Conservation (phyloP, 2,888 invertebrate species). For the Watsonalla binaria region DNA sequence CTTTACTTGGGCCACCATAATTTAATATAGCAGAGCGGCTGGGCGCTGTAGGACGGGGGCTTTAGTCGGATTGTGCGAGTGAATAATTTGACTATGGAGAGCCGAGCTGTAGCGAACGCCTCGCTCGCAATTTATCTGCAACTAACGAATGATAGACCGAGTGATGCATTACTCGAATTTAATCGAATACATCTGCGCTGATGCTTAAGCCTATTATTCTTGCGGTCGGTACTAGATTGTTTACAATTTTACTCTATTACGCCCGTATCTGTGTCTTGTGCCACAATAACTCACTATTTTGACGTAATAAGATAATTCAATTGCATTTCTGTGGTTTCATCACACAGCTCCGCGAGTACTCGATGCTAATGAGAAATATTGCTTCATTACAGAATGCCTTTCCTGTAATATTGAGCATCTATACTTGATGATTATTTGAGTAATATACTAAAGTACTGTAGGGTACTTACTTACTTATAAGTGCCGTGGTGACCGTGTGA, state of each 20-base stretch:
- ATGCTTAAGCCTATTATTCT: conserved; percentile 24
- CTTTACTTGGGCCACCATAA: conserved; percentile 69
- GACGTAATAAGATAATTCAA: conserved; percentile 28
- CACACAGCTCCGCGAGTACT: not conserved
- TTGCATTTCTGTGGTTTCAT: conserved; percentile 21
- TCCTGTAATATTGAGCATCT: not conserved
- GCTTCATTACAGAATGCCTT: not conserved
- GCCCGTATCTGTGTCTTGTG: conserved; percentile 13
- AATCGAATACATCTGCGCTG: conserved; percentile 27
- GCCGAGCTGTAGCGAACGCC: conserved; percentile 42
- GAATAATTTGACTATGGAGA: conserved; percentile 75
- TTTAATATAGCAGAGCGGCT: conserved; percentile 70
- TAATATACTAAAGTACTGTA: no score
- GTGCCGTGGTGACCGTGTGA: no score
- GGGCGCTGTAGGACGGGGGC: conserved; percentile 51
- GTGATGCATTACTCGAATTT: conserved; percentile 48
- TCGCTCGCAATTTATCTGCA: conserved; percentile 60
- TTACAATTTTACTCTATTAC: conserved; percentile 11
- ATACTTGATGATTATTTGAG: not conserved
- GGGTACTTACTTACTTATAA: no score
- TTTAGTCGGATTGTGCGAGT: conserved; percentile 69
- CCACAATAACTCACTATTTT: conserved; percentile 22
- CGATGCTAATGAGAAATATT: conserved; percentile 2
- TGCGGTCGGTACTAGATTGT: conserved; percentile 32
- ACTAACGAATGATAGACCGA: conserved; percentile 45